A percentile compares a stretch with the other conserved stretches of the same genome.
These are phyloP conservation scores for Drosophila incognita DNA, from an alignment of 2,888 invertebrate species.

Conservation along the genomic window DNA sequence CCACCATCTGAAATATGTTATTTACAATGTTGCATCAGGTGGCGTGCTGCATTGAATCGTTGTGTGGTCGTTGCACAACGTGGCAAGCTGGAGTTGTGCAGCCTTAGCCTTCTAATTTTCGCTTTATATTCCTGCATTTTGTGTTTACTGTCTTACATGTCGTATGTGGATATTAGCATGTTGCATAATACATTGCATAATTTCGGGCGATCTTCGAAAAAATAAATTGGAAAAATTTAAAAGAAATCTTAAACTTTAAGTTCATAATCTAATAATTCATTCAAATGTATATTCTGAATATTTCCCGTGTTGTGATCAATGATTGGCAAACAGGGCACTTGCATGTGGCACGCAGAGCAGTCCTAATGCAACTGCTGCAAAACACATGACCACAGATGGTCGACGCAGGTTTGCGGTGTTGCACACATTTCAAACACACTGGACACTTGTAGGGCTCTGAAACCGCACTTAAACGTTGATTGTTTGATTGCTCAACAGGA, in stretches of 20 bases:
- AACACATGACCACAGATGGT: conserved; percentile 62
- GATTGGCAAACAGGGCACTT: conserved; percentile 58
- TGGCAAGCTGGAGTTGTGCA: conserved; percentile 20
- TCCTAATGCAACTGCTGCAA: conserved; percentile 48
- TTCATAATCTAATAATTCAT: not conserved
- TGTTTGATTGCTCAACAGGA: not conserved
- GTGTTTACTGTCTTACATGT: conserved; percentile 32
- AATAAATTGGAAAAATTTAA: not conserved
- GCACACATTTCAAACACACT: conserved; percentile 43
- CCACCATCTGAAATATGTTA: conserved; percentile 50
- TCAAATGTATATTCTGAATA: conserved; percentile 52
- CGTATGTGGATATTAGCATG: conserved; percentile 37
- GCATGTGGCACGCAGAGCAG: conserved; percentile 35
- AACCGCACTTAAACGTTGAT: not conserved
- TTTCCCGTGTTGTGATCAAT: conserved; percentile 19
- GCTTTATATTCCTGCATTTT: conserved; percentile 49
- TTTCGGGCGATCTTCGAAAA: conserved; percentile 15
- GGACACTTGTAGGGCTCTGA: conserved; percentile 50
- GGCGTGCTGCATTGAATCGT: conserved; percentile 18
- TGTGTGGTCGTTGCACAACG: conserved; percentile 5
- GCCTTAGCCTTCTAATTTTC: conserved; percentile 14
- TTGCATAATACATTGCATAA: conserved; percentile 32
- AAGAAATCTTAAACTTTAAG: not conserved
- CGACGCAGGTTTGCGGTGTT: conserved; percentile 40
- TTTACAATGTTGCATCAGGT: conserved; percentile 77